A percentile compares a stretch with the other conserved stretches of the same genome.
Evolutionary conservation across 2,113 vertebrate genomes (phyloP).

Genomic region (Psittacula cyanocephala): DNA sequence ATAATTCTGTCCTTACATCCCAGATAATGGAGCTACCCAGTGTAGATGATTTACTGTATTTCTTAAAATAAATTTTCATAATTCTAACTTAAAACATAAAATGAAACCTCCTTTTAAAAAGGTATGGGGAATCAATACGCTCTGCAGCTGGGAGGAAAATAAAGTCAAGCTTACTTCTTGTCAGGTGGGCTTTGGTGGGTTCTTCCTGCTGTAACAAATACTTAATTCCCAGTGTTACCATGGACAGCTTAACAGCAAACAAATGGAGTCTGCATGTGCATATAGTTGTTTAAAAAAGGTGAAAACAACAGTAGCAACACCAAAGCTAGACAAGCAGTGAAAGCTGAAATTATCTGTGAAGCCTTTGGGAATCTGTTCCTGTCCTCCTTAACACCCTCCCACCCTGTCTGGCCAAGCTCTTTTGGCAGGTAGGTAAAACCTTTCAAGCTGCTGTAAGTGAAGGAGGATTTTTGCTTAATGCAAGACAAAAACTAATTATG

Average conservation of each 20-base stretch:
- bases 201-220: background rate
- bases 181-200: background rate
- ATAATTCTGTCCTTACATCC: background rate
- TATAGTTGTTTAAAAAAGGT: background rate
- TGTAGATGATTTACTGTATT: constrained; percentile 26
- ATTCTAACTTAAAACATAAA: constrained; percentile 24
- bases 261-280: background rate
- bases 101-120: background rate
- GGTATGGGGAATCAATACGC: background rate
- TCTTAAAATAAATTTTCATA: constrained; percentile 44
- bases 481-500: background rate
- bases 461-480: background rate
- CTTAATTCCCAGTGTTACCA: background rate
- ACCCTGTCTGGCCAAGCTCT: background rate
- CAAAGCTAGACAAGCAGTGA: constrained; percentile 1
- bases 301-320: background rate
- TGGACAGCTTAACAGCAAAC: background rate
- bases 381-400: background rate
- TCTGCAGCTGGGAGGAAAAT: constrained; percentile 14
- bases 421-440: constrained; percentile 51
- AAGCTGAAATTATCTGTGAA: constrained; percentile 37
- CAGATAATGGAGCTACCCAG: background rate
- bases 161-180: background rate
- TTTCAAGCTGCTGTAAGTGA: background rate
- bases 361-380: background rate